Evolutionary conservation across 2,113 vertebrate species (phyloP), one percentile per base, ranked within the genome.

Genomic region (Dascyllus trimaculatus): DNA sequence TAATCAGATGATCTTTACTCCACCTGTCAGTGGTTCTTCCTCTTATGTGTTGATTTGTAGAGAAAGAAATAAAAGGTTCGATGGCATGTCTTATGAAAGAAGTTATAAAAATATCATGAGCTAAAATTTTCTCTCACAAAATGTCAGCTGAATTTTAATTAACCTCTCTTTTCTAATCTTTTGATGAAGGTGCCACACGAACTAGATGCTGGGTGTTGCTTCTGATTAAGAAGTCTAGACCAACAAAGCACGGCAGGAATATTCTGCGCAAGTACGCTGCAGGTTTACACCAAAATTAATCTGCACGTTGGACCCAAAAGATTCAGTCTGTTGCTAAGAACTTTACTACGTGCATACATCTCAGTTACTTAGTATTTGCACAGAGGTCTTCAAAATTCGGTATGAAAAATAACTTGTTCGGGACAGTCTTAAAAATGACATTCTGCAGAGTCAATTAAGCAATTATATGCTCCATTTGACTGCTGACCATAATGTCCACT

Each of bases 391-490:
- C 10, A 38, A 69, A 68, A 71, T 0, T 60, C 2, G 32, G 24
- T 35, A 2, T 73, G 25, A 59, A 53, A 52, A 59, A 29, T 26
- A 60, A 17, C 29, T 56, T 68, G 48, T 46, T 75, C 13, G 53
- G 49, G 76, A 82, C 52, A 75, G 57, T 60, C 38, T 72, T 52
- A 81, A 52, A 79, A 35, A 80, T 59, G 58, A 81, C 78, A 73
- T 78, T 90, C 60, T 76, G 60, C 58, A 48, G 73, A 86, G 78
- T 88, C 85, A 89, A 89, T 89, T 89, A 83, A 74, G 52, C 77
- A 89, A 81, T 90, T 77, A 66, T 63, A 66, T 73, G 88, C 85
- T 86, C 79, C 83, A 81, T 89, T 88, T 85, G 71, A 75, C 63
- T 70, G 35, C 40, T 76, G 80, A 79, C 65, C 84, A 48, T 73